phyloP scores from a whole-genome alignment of 1,140 invertebrate species.

The Drosophila mojavensis region DNA sequence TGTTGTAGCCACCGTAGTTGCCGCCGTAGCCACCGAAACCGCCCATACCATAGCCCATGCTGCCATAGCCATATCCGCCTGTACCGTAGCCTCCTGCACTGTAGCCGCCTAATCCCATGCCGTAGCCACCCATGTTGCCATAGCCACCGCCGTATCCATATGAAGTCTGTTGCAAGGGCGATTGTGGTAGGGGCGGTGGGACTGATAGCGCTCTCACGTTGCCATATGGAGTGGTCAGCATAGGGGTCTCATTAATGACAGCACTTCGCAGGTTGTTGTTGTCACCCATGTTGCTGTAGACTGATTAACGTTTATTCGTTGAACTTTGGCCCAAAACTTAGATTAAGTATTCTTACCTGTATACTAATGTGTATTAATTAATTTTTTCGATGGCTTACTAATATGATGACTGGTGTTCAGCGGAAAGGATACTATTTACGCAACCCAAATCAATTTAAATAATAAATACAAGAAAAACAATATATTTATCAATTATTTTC shows the following conservation, averaged over 20 bases:
- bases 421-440: not conserved
- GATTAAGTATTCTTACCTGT: slow-evolving; percentile 32
- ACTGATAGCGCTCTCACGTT: slow-evolving; percentile 68
- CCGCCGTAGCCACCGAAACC: slow-evolving; percentile 60
- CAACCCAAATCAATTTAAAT: not conserved
- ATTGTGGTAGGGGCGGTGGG: slow-evolving; percentile 66
- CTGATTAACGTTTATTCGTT: slow-evolving; percentile 39
- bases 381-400: not conserved
- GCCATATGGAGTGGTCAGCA: slow-evolving; percentile 74
- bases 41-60: slow-evolving; percentile 48
- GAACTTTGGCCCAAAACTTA: slow-evolving; percentile 62
- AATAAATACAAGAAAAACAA: not conserved
- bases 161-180: slow-evolving; percentile 56
- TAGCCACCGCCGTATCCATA: slow-evolving; percentile 43
- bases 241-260: slow-evolving; percentile 64
- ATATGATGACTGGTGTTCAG: not conserved
- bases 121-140: slow-evolving; percentile 35
- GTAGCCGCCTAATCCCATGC: slow-evolving; percentile 41
- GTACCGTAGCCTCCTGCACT: slow-evolving; percentile 34
- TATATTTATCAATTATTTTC: slow-evolving; percentile 17
- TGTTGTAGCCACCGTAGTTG: slow-evolving; percentile 83
- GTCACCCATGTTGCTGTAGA: slow-evolving; percentile 53
- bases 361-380: not conserved
- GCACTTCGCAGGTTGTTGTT: slow-evolving; percentile 76
- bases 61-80: slow-evolving; percentile 45